These are phyloP conservation scores for Neodiprion lecontei DNA, from an alignment of 1,140 invertebrate species.

Conservation along the genomic window DNA sequence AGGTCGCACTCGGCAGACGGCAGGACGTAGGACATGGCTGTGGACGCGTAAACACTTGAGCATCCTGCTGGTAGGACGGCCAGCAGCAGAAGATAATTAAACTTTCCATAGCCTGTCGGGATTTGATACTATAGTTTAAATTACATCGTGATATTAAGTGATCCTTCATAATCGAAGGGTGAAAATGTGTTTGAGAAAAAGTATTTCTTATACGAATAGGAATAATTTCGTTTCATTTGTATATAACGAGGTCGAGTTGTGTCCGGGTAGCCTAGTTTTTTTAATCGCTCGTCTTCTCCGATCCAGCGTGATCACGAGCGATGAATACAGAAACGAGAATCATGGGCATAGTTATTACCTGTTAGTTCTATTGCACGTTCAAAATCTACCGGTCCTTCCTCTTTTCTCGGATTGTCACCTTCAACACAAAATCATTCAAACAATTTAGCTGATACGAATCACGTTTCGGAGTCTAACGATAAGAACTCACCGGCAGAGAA, in stretches of 20 bases:
- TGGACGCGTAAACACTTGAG: conserved; percentile 48
- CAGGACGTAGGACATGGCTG: conserved; percentile 50
- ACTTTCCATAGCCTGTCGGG: conserved; percentile 51
- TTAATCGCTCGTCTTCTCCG: too few relatives aligned
- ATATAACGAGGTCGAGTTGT: too few relatives aligned
- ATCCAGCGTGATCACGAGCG: too few relatives aligned
- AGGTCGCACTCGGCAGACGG: conserved; percentile 54
- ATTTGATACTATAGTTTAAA: background rate
- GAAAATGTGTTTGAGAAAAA: too few relatives aligned
- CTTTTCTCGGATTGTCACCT: conserved; percentile 20
- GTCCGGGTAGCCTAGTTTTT: too few relatives aligned
- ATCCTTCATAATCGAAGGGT: too few relatives aligned
- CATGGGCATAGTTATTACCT: conserved; percentile 24
- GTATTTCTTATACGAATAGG: too few relatives aligned
- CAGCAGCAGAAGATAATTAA: conserved; percentile 48
- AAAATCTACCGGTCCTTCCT: conserved; percentile 42
- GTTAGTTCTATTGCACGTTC: conserved; percentile 42
- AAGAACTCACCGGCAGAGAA: too few relatives aligned
- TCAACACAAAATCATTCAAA: background rate
- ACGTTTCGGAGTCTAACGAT: background rate
- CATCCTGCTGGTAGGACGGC: conserved; percentile 47
- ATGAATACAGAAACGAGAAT: too few relatives aligned
- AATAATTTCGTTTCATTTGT: too few relatives aligned
- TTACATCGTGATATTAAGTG: background rate
- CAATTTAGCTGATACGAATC: background rate